Evolutionary conservation across 2,113 vertebrate species (phyloP).

Genomic region (Spea bombifrons): DNA sequence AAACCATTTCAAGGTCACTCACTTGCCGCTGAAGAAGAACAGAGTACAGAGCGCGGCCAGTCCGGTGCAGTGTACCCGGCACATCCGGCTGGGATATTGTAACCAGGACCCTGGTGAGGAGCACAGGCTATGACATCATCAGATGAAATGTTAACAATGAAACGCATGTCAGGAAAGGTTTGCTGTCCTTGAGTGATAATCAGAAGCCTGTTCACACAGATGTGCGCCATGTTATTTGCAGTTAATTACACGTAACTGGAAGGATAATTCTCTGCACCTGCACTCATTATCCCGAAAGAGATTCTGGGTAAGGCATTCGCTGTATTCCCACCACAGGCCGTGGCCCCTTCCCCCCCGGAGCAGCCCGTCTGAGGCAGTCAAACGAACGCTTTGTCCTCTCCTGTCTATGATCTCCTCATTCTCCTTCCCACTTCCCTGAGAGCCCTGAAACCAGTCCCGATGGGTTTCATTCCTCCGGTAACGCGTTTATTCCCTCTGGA

Average conservation of each 20-base stretch:
- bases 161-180: too few relatives aligned
- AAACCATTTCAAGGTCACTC: too few relatives aligned
- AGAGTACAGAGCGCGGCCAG: too few relatives aligned
- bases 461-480: slow-evolving; percentile 1
- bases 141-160: too few relatives aligned
- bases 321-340: too few relatives aligned
- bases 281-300: slow-evolving; percentile 30
- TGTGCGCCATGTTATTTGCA: slow-evolving; percentile 1
- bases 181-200: too few relatives aligned
- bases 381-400: neutral
- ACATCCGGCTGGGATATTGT: too few relatives aligned
- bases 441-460: neutral
- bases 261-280: slow-evolving; percentile 39
- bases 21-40: too few relatives aligned
- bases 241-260: slow-evolving; percentile 33
- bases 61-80: too few relatives aligned
- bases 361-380: neutral
- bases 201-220: slow-evolving; percentile 3
- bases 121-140: too few relatives aligned
- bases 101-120: too few relatives aligned
- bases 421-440: neutral
- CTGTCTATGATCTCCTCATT: neutral
- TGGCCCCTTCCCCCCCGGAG: neutral
- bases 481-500: neutral
- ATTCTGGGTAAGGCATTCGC: slow-evolving; percentile 17